Conservation (phyloP, 2,113 vertebrate species). For the Gymnobelideus leadbeateri region DNA sequence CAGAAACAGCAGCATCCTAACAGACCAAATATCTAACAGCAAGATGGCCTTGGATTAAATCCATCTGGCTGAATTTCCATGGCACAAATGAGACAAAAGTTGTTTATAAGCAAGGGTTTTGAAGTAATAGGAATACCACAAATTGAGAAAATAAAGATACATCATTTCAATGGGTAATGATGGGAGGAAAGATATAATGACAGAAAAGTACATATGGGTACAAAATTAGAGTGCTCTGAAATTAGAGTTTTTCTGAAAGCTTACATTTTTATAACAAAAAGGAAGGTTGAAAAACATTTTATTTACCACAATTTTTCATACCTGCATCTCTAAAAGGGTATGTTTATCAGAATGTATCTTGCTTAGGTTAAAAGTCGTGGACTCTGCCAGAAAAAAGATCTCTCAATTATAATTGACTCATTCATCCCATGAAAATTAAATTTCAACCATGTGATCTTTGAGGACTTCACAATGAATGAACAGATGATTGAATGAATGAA, state of each 20-base stretch:
- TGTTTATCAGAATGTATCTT: constrained; percentile 25
- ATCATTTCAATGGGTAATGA: constrained; percentile 38
- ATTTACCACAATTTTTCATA: constrained; percentile 2
- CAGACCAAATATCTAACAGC: constrained; percentile 75
- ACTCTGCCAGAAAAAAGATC: constrained; percentile 5
- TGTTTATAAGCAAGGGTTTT: constrained; percentile 61
- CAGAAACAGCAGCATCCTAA: constrained; percentile 73
- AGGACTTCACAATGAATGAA: not conserved
- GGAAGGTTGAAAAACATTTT: constrained; percentile 1
- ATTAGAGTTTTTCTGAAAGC: not conserved
- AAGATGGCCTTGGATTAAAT: constrained; percentile 68
- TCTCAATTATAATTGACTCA: constrained; percentile 3
- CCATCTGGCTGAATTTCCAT: constrained; percentile 77
- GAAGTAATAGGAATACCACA: constrained; percentile 59
- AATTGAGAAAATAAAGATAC: constrained; percentile 65
- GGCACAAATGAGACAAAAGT: constrained; percentile 70
- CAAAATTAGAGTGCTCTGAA: constrained; percentile 11
- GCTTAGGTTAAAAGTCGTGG: not conserved
- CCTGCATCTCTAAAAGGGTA: constrained; percentile 22
- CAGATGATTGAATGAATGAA: not conserved
- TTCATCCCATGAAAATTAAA: not conserved
- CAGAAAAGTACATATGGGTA: constrained; percentile 30
- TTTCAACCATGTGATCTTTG: not conserved
- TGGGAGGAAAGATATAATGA: constrained; percentile 43
- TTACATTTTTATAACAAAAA: not conserved